A percentile compares a stretch with the other conserved stretches of the same genome.
Evolutionary conservation across 2,113 vertebrate species (phyloP).

Genomic region (Psephotus haematonotus): DNA sequence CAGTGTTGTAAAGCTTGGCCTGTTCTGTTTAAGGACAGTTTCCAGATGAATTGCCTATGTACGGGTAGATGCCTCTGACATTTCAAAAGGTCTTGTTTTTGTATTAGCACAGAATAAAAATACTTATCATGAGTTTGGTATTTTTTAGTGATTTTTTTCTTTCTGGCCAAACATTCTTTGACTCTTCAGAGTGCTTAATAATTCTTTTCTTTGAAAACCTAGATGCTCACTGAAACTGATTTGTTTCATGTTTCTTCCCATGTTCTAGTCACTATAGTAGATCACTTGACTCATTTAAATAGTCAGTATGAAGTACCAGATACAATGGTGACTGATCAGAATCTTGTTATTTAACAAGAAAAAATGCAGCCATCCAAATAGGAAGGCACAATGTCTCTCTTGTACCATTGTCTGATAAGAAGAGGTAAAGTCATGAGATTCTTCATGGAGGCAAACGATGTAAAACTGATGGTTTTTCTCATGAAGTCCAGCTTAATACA

Average conservation of each 20-base stretch:
- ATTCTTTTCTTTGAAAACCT: background rate
- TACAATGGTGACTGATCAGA: background rate
- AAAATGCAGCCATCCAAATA: accelerated
- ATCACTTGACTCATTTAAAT: background rate
- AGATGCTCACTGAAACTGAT: background rate
- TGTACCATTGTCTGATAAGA: background rate
- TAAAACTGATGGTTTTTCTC: background rate
- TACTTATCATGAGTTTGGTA: accelerated
- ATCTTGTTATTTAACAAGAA: background rate
- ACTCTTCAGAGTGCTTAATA: background rate
- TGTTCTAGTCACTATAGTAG: background rate
- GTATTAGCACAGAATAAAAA: background rate
- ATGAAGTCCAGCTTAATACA: background rate
- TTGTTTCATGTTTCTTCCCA: background rate
- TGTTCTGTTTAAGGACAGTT: background rate
- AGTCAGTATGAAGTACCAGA: background rate
- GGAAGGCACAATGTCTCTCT: background rate
- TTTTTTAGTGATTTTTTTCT: background rate
- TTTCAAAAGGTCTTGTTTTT: background rate
- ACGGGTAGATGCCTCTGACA: background rate
- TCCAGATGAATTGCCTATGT: background rate
- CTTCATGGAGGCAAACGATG: background rate
- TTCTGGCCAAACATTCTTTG: background rate
- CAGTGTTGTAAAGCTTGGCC: background rate
- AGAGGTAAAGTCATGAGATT: background rate